phyloP scores from a whole-genome alignment of 35 echinoderm and acorn worm genomes.

The Holothuria glaberrima region DNA sequence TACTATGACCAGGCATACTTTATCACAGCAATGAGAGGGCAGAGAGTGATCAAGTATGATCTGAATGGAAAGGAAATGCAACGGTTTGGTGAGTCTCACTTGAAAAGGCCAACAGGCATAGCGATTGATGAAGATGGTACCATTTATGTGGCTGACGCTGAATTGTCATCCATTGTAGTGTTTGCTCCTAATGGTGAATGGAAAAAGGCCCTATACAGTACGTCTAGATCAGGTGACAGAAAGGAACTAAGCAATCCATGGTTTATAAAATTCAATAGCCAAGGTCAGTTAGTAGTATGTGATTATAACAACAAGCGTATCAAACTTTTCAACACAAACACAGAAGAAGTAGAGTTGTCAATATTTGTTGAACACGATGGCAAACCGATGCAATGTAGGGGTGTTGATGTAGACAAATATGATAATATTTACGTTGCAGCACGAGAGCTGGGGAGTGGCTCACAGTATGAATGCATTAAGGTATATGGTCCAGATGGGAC shows the following conservation, averaged over 20 bases:
- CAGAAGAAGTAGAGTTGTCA: not conserved
- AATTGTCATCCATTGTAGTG: constrained; percentile 18
- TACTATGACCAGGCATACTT: constrained; percentile 27
- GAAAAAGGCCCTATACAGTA: not conserved
- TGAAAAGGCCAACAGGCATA: constrained; percentile 60
- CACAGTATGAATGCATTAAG: constrained; percentile 22
- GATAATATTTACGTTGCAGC: constrained; percentile 67
- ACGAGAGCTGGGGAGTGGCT: not conserved
- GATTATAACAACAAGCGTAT: constrained; percentile 58
- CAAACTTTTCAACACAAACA: constrained; percentile 51
- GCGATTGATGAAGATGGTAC: constrained; percentile 35
- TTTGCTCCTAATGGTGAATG: constrained; percentile 48
- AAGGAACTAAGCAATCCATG: constrained; percentile 30
- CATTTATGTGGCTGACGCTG: constrained; percentile 56
- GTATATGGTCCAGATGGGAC: constrained; percentile 53
- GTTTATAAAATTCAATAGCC: constrained; percentile 55
- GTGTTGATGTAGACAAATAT: constrained; percentile 41
- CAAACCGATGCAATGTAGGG: constrained; percentile 53
- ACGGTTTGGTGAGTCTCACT: constrained; percentile 38
- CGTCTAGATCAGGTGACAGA: not conserved
- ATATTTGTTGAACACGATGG: constrained; percentile 45
- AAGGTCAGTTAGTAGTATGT: constrained; percentile 42
- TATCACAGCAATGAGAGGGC: constrained; percentile 57
- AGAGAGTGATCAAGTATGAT: constrained; percentile 50
- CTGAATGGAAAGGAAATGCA: constrained; percentile 16